phyloP scores from a whole-genome alignment of 2,888 invertebrate species.

The Cosmia trapezina region DNA sequence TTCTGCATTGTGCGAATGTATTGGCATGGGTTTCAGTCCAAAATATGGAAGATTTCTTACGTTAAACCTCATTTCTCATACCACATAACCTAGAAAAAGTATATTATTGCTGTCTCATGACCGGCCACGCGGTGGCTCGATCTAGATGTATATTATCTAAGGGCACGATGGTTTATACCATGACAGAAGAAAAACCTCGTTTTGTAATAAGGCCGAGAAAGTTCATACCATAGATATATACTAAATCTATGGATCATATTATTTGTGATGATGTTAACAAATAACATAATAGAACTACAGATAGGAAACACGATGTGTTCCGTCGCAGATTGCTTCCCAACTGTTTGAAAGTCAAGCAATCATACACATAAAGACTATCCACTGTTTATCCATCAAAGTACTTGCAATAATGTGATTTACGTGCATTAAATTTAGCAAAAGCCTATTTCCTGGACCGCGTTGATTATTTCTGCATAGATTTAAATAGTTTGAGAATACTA shows the following conservation, averaged over 20 bases:
- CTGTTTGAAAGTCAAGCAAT: constrained; percentile 45
- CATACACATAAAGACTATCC: neutral
- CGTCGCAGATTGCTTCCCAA: constrained; percentile 39
- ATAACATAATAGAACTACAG: constrained; percentile 2
- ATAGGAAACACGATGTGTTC: constrained; percentile 15
- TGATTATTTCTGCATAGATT: neutral
- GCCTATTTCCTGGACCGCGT: neutral
- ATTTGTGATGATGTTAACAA: constrained; percentile 2
- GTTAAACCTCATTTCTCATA: too few species aligned
- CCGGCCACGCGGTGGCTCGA: too few species aligned
- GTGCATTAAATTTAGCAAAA: neutral
- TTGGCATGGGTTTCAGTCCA: too few species aligned
- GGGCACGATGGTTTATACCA: too few species aligned
- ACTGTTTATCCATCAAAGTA: neutral
- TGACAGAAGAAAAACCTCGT: too few species aligned
- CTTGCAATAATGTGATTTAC: constrained; percentile 3
- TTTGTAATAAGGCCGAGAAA: too few species aligned
- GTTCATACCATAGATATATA: constrained; percentile 3
- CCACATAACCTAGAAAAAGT: too few species aligned
- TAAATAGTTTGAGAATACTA: neutral
- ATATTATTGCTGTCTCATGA: too few species aligned
- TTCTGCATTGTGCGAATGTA: too few species aligned
- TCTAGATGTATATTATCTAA: too few species aligned
- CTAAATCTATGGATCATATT: too few species aligned
- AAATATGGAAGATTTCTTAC: too few species aligned